Evolutionary conservation across 1,140 invertebrate species (phyloP), one percentile per base, ranked within the genome.

Genomic region (Monochamus saltuarius): DNA sequence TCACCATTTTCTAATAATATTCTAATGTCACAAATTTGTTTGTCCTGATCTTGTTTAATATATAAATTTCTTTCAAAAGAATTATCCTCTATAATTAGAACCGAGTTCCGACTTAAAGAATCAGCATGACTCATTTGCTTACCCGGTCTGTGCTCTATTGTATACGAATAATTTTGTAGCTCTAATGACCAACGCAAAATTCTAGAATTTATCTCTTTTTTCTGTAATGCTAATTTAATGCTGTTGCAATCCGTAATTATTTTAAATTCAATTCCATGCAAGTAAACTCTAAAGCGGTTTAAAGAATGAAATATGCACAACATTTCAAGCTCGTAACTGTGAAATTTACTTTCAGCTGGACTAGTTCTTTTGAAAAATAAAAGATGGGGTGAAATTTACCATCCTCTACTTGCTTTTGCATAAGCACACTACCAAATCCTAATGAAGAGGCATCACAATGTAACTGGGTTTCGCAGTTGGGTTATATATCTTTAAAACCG

Each of bases 291-390:
- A 54, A 77, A 80, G 37, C 76, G 69, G 47, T 77, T 65, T 11
- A 82, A 65, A 1, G 76, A 73, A 62, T 73, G 72, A 7, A 81
- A 60, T 14, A 81, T 69, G 4, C 78, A 75, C 6, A 82, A 61
- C 49, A 64, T 66, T 73, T 82, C 80, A 40, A 75, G 61, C 63
- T 82, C 77, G 40, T 71, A 76, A 55, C 73, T 75, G 10, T 65
- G 61, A 60, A 74, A 79, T 49, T 74, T 75, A 14, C 38, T 62
- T 66, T 83, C 80, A 6, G 58, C 34, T 7, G 61, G 50, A 14
- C 54, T 69, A 6, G 81, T 66, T 22, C 64, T 62, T 29, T 72
- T 58, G 42, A 74, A 49, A 72, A 75, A 67, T 75, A 80, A 11
- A 66, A 73, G 14, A 80, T 64, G 13, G 65, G 75, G 65, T 69